These are phyloP conservation scores for Ptilorrhoa leucosticta DNA, from an alignment of 2,113 vertebrate genomes.

Conservation along the genomic window DNA sequence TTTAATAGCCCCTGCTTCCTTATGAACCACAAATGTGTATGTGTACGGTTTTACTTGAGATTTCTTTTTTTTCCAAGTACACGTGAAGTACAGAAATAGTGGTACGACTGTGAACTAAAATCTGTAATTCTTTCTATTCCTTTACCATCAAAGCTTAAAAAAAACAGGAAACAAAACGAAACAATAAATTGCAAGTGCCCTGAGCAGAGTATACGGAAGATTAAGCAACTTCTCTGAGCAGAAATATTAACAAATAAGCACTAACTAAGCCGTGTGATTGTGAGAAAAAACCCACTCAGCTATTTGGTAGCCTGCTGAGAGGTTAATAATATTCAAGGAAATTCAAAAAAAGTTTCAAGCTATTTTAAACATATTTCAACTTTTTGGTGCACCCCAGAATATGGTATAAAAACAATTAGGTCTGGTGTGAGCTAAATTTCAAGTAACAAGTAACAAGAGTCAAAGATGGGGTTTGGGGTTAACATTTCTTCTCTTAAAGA, in stretches of 20 bases:
- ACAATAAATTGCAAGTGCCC: slow-evolving; percentile 80
- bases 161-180: slow-evolving; percentile 63
- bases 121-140: slow-evolving; percentile 55
- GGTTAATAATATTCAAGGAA: slow-evolving; percentile 74
- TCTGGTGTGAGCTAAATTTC: slow-evolving; percentile 65
- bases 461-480: slow-evolving; percentile 47
- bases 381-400: slow-evolving; percentile 80
- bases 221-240: slow-evolving; percentile 79
- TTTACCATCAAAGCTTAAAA: slow-evolving; percentile 72
- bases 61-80: slow-evolving; percentile 41
- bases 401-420: slow-evolving; percentile 65
- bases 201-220: slow-evolving; percentile 85
- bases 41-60: slow-evolving; percentile 36
- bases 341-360: slow-evolving; percentile 81
- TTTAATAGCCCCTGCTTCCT: slow-evolving; percentile 64
- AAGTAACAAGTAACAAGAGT: slow-evolving; percentile 55
- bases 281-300: slow-evolving; percentile 66
- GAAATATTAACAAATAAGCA: slow-evolving; percentile 70
- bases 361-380: slow-evolving; percentile 62
- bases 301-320: slow-evolving; percentile 73
- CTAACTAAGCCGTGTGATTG: slow-evolving; percentile 68
- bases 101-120: slow-evolving; percentile 59
- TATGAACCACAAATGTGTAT: slow-evolving; percentile 28
- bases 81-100: slow-evolving; percentile 49
- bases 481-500: slow-evolving; percentile 44